Conservation (phyloP, 2,113 vertebrate species). For the Psettodes erumei region DNA sequence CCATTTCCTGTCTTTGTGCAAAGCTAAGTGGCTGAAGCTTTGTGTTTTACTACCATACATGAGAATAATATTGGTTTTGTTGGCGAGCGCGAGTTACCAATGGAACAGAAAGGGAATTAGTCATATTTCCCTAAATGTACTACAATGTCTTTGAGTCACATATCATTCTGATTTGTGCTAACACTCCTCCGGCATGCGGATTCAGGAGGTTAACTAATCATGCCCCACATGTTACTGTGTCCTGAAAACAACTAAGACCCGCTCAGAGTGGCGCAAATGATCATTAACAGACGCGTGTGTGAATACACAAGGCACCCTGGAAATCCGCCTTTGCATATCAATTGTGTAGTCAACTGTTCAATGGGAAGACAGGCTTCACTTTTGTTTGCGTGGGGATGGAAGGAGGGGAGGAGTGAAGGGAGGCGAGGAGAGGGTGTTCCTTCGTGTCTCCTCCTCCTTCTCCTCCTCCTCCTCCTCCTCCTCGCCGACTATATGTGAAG, state of each 20-base stretch:
- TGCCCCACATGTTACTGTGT: constrained; percentile 11
- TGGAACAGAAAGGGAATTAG: too few species aligned
- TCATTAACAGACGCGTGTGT: constrained; percentile 46
- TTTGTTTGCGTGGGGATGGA: constrained; percentile 66
- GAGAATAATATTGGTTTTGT: too few species aligned
- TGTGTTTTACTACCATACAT: neutral
- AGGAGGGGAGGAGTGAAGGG: constrained; percentile 9
- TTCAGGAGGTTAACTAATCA: neutral
- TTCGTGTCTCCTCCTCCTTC: constrained; percentile 65
- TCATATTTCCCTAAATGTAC: neutral
- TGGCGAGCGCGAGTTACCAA: too few species aligned
- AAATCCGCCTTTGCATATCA: constrained; percentile 58
- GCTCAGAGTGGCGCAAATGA: neutral
- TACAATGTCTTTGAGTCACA: neutral
- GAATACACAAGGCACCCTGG: constrained; percentile 25
- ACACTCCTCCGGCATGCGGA: neutral
- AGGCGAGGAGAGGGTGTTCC: constrained; percentile 43
- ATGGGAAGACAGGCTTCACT: constrained; percentile 52
- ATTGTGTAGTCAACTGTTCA: constrained; percentile 36
- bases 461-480: constrained; percentile 70
- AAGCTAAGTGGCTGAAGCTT: neutral
- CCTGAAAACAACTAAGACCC: neutral
- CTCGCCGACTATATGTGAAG: constrained; percentile 32
- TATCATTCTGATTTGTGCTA: neutral
- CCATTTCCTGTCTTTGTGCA: neutral